Percentiles rank a stretch among this genome's conserved stretches.
Evolutionary conservation across 2,888 invertebrate species (phyloP).

Genomic region (Thymelicus lineola): DNA sequence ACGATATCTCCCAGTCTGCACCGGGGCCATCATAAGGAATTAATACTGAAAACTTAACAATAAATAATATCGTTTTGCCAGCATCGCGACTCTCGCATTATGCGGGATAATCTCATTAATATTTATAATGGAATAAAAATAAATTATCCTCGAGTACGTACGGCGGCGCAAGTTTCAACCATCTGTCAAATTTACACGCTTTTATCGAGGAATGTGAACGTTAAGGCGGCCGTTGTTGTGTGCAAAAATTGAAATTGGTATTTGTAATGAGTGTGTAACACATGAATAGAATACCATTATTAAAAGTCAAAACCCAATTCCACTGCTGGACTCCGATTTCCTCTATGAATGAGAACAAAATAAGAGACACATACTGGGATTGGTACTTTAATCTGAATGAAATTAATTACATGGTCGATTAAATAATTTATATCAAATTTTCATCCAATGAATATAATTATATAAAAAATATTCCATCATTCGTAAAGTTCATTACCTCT

Average conservation of each 20-base stretch:
- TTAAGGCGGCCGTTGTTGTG: not conserved
- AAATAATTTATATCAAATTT: too few relatives aligned
- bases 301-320: too few relatives aligned
- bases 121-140: constrained; percentile 64
- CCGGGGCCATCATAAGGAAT: constrained; percentile 28
- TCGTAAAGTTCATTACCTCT: too few relatives aligned
- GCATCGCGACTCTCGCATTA: constrained; percentile 59
- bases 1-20: constrained; percentile 32
- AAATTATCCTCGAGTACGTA: constrained; percentile 56
- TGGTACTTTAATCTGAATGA: too few relatives aligned
- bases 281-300: too few relatives aligned
- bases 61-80: constrained; percentile 55
- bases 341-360: too few relatives aligned
- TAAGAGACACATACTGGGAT: too few relatives aligned
- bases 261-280: too few relatives aligned
- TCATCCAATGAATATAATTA: too few relatives aligned
- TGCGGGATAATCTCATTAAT: constrained; percentile 64
- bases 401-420: too few relatives aligned
- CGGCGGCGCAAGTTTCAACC: constrained; percentile 46
- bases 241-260: not conserved
- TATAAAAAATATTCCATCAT: too few relatives aligned
- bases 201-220: constrained; percentile 25
- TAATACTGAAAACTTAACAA: constrained; percentile 52
- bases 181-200: constrained; percentile 44
- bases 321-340: too few relatives aligned